Evolutionary conservation across 2,888 invertebrate genomes (phyloP).

Genomic region (Tubulanus polymorphus): DNA sequence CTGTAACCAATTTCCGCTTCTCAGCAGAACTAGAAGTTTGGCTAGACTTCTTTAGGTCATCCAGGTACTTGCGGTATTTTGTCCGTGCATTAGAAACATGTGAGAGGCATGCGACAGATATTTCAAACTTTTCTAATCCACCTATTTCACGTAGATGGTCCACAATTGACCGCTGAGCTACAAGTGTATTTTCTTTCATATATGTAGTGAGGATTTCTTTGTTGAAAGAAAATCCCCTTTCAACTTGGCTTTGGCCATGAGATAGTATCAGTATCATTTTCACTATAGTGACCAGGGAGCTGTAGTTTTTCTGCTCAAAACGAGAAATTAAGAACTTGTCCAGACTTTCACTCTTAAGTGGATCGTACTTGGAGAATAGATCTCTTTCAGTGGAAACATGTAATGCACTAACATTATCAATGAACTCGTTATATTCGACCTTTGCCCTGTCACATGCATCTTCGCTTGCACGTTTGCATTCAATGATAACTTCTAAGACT

Average conservation of each 20-base stretch:
- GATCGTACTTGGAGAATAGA: not conserved
- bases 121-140: not conserved
- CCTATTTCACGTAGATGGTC: slow-evolving; percentile 1
- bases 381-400: not conserved
- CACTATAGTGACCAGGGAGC: not conserved
- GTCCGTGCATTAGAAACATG: not conserved
- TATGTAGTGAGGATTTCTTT: slow-evolving; percentile 4
- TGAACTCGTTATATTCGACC: not conserved
- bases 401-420: too few species aligned
- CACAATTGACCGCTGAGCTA: not conserved
- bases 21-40: not conserved
- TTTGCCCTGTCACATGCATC: not conserved
- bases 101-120: not conserved
- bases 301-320: not conserved
- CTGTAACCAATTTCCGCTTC: not conserved
- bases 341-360: not conserved
- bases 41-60: not conserved
- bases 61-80: not conserved
- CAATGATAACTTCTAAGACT: not conserved
- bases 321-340: not conserved
- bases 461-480: not conserved
- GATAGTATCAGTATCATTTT: slow-evolving; percentile 2
- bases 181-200: not conserved
- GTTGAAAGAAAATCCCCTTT: slow-evolving; percentile 5
- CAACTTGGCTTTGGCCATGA: slow-evolving; percentile 5